Evolutionary conservation across 2,797 vertebrate species (phyloP), one percentile per base, ranked within the genome.

Genomic region (Pseudomugil tenellus): DNA sequence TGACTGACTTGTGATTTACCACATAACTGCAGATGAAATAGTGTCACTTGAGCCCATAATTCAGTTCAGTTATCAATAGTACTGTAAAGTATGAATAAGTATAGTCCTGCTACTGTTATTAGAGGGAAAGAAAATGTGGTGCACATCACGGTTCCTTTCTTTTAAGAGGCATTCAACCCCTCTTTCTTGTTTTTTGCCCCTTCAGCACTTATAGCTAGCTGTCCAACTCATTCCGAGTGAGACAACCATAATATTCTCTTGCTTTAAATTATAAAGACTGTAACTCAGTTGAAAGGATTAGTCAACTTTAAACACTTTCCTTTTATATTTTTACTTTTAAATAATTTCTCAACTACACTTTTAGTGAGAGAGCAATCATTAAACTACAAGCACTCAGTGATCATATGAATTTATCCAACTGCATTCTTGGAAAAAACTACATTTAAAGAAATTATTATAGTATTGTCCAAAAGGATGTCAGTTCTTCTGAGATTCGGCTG

Each of bases 31-130:
- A 55, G 32, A 0, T 55, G 32, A 55, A 67, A 39, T 57, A 28
- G 25, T 59, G 17, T 74, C 16, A 54, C 51, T 68, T 67, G 17
- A 26, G n/a, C 61, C 58, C 17, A 25, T 19, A 35, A 46, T 25
- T 39, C 7, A 55, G 5, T 48, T 21, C 10, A 49, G 49, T 23
- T 51, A 17, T 57, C 23, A 21, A 23, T 51, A 51, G 23, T 25
- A 53, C 32, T 43, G 21, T 39, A 43, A 16, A 21, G 10, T 3
- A 6, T 43, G 12, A 28, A 31, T 23, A 52, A 28, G 39, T n/a
- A 16, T 54, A 37, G 3, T 61, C 0, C 14, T 28, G 32, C 26
- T 29, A 48, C 63, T 66, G 29, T 48, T 26, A n/a, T 51, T 31
- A 37, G 28, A 37, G 17, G 34, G 46, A 31, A 37, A 31, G 11